Evolutionary conservation across 2,888 invertebrate genomes (phyloP).

Genomic region (Trachelus iudaicus): DNA sequence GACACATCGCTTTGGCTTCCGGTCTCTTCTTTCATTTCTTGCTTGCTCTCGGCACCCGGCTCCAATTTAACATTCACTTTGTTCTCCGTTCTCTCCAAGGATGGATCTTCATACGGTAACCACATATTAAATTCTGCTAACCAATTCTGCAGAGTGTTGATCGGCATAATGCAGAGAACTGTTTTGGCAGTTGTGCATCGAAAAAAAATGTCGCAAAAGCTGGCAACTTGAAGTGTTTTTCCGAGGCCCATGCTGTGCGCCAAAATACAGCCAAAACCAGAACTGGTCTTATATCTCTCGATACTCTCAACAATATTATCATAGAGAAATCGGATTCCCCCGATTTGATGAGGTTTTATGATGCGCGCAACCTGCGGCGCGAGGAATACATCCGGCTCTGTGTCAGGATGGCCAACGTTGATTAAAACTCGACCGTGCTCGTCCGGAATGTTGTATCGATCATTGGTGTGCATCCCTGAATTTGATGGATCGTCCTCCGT

Average conservation of each 20-base stretch:
- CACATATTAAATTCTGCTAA: slow-evolving; percentile 97
- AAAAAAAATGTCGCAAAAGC: slow-evolving; percentile 96
- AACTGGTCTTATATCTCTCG: slow-evolving; percentile 80
- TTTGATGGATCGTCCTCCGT: slow-evolving; percentile 89
- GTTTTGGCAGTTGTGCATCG: slow-evolving; percentile 89
- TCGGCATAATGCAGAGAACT: slow-evolving; percentile 96
- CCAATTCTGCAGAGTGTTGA: slow-evolving; percentile 99
- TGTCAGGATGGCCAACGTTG: slow-evolving; percentile 92
- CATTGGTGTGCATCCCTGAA: slow-evolving; percentile 94
- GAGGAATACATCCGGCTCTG: slow-evolving; percentile 90
- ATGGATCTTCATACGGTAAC: slow-evolving; percentile 80
- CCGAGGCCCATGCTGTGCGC: slow-evolving; percentile 99
- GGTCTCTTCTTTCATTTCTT: slow-evolving; percentile 58
- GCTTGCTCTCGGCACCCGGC: slow-evolving; percentile 40
- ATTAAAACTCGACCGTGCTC: slow-evolving; percentile 91
- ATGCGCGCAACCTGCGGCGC: slow-evolving; percentile 90
- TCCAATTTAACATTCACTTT: slow-evolving; percentile 41
- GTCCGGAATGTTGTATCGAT: slow-evolving; percentile 90
- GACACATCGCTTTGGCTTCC: slow-evolving; percentile 52
- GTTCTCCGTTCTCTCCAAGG: slow-evolving; percentile 28
- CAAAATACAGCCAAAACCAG: slow-evolving; percentile 96
- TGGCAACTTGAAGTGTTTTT: slow-evolving; percentile 96
- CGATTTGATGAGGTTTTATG: slow-evolving; percentile 97
- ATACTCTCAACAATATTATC: slow-evolving; percentile 97
- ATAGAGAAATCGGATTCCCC: slow-evolving; percentile 94